Evolutionary conservation across 1,140 invertebrate genomes (phyloP).

Genomic region (Trissolcus basalis): DNA sequence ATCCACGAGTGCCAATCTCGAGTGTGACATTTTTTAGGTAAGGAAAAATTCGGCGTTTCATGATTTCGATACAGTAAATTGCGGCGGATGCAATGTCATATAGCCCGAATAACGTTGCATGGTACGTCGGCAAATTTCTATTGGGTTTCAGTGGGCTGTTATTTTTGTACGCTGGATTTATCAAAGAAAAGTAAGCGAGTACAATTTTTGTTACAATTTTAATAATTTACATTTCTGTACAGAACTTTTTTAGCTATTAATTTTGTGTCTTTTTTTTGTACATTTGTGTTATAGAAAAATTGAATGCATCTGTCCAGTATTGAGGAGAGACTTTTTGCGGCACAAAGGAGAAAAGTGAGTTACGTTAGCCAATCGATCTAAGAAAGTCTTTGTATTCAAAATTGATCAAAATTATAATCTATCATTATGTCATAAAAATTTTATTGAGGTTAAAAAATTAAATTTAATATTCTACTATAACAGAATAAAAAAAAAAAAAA

Average conservation of each 20-base stretch:
- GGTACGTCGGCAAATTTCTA: slow-evolving; percentile 46
- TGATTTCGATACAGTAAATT: neutral
- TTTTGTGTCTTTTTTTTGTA: slow-evolving; percentile 14
- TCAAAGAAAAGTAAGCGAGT: slow-evolving; percentile 36
- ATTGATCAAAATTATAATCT: too few species aligned
- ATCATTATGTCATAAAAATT: too few species aligned
- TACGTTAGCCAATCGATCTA: slow-evolving; percentile 38
- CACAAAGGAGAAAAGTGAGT: slow-evolving; percentile 50
- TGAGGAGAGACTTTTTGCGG: slow-evolving; percentile 40
- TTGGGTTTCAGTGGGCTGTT: slow-evolving; percentile 33
- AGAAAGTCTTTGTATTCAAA: slow-evolving; percentile 38
- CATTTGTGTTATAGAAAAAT: slow-evolving; percentile 27
- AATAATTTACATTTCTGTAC: too few species aligned
- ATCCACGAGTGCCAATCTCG: neutral
- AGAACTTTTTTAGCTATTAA: slow-evolving; percentile 6
- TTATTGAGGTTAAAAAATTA: too few species aligned
- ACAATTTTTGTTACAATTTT: too few species aligned
- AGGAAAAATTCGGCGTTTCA: too few species aligned
- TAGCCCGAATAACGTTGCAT: slow-evolving; percentile 20
- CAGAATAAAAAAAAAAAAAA: neutral
- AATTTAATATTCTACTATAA: too few species aligned
- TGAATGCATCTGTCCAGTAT: slow-evolving; percentile 28
- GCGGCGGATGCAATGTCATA: slow-evolving; percentile 36
- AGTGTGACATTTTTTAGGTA: too few species aligned
- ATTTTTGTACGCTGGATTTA: slow-evolving; percentile 28